Evolutionary conservation across 1,140 invertebrate genomes (phyloP), one percentile per base, ranked within the genome.

Genomic region (Lordiphosa clarofinis): DNA sequence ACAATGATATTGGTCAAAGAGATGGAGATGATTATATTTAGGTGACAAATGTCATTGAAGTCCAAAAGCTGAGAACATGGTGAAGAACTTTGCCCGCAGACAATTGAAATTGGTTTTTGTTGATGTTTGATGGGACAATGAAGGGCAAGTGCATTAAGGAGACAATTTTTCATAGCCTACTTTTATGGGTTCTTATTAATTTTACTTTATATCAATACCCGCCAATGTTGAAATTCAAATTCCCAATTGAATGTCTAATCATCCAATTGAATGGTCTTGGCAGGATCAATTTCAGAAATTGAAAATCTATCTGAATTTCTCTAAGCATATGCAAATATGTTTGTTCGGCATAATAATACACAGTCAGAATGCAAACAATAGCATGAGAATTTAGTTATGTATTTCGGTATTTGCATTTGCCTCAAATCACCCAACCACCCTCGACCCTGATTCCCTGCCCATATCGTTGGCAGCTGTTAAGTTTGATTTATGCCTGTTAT

Each of bases 401-500:
- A 46, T 46, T 46, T 46, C 31, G 43, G 43, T 50, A 50, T 50
- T 37, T 38, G 48, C 15, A 5, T 10, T 10, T 4, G 11, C 4
- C 11, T 21, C 43, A 28, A 6, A 10, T 8, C 8, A 12, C 15
- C 42, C 4, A 21, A 6, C 6, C 13, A 13, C n/a, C 21, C 5
- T 10, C 19, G 7, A 15, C 9, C 15, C 12, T 21, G 11, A 10
- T 12, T 21, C 40, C 37, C 37, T 13, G 0, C 24, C 5, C 10
- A 31, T 52, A 49, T 60, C 40, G 49, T 44, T 56, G 62, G 72
- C 72, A 70, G 65, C 73, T 69, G 72, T 75, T 75, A 56, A 70
- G 56, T 75, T 75, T 75, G 72, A 75, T 75, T 75, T 75, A 75
- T 75, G 72, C 66, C 52, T 31, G 28, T 31, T 31, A 7, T 31